Evolutionary conservation across 2,113 vertebrate species (phyloP).

Genomic region (Sceloporus undulatus): DNA sequence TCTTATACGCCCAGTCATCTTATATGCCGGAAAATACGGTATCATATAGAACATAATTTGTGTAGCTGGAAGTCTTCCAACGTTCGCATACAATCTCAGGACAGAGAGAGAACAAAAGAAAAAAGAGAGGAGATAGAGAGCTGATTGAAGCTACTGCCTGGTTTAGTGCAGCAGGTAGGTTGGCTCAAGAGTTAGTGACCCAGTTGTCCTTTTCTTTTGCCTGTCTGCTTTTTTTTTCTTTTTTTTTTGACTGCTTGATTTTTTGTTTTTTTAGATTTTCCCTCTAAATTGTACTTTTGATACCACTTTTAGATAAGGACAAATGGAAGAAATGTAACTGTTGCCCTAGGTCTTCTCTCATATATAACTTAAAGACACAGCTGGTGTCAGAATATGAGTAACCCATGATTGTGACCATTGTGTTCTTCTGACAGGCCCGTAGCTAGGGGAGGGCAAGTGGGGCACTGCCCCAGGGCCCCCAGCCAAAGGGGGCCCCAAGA

Average conservation of each 20-base stretch:
- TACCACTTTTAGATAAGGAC: conserved; percentile 7
- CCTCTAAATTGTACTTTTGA: conserved; percentile 12
- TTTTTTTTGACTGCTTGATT: too few species aligned
- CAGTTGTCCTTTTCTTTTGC: neutral
- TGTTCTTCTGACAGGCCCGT: too few species aligned
- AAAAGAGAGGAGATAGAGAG: neutral
- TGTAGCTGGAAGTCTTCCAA: neutral
- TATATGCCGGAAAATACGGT: too few species aligned
- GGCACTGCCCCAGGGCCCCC: too few species aligned
- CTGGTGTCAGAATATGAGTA: neutral
- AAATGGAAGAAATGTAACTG: neutral
- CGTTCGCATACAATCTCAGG: neutral
- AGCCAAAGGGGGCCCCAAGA: too few species aligned
- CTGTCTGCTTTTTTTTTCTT: neutral
- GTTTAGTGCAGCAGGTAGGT: neutral
- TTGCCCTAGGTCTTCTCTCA: too few species aligned
- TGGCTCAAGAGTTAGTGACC: neutral
- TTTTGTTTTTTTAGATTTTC: neutral
- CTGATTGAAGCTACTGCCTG: neutral
- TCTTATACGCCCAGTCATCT: too few species aligned
- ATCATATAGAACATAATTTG: too few species aligned
- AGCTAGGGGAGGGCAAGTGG: too few species aligned
- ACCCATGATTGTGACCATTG: too few species aligned
- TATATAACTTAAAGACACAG: neutral
- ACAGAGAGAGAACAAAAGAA: neutral